Evolutionary conservation across 2,888 invertebrate species (phyloP).

Genomic region (Noctua janthina): DNA sequence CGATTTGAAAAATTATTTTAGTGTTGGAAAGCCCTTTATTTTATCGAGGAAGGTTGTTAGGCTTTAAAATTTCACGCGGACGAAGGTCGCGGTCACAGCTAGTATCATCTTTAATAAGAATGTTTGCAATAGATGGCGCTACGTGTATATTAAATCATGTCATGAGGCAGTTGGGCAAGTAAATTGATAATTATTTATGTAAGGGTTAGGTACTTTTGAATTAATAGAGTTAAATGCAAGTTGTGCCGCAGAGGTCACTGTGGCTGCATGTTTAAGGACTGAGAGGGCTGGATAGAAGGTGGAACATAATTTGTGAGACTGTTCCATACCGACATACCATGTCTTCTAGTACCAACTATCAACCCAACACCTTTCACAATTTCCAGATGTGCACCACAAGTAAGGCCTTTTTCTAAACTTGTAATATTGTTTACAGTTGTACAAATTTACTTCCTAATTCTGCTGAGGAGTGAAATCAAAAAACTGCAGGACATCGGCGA

Average conservation of each 20-base stretch:
- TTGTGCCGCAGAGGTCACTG: background rate
- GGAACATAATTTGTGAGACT: background rate
- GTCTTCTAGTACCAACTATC: background rate
- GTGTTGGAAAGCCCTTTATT: no score
- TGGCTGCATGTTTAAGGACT: background rate
- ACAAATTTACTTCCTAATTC: constrained; percentile 22
- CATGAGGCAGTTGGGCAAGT: no score
- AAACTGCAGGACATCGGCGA: constrained; percentile 13
- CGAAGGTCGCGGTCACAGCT: no score
- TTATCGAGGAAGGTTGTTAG: no score
- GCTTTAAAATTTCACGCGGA: no score
- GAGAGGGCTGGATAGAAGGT: background rate
- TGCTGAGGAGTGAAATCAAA: constrained; percentile 30
- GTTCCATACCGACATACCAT: background rate
- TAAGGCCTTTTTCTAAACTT: background rate
- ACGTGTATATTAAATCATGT: no score
- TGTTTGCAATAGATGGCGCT: no score
- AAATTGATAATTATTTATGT: no score
- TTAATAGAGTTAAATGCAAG: no score
- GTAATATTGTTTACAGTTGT: background rate
- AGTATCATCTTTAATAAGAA: no score
- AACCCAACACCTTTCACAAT: background rate
- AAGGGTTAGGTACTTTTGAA: no score
- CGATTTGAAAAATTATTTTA: no score
- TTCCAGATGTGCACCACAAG: background rate